Conservation (phyloP, 1,140 invertebrate species). For the Drosophila neocordata region DNA sequence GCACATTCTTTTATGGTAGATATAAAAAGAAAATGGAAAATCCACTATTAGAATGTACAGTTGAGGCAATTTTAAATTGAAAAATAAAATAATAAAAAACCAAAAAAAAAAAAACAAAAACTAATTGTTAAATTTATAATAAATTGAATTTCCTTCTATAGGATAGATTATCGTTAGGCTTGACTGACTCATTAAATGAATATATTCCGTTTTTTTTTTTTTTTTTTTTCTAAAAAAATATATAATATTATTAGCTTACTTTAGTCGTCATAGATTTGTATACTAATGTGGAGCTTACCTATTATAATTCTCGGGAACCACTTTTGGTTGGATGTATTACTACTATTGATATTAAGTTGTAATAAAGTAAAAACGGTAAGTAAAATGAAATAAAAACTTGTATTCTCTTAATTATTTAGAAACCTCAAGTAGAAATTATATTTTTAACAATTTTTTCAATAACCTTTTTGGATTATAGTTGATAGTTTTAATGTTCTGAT, state of each 20-base stretch:
- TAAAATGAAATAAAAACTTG: no score
- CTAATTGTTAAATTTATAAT: not conserved
- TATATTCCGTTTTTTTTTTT: constrained; percentile 20
- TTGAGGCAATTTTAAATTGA: constrained; percentile 47
- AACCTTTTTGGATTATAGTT: no score
- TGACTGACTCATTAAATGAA: constrained; percentile 28
- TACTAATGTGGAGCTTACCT: not conserved
- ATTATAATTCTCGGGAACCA: constrained; percentile 12
- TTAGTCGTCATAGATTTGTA: not conserved
- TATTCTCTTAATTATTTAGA: no score
- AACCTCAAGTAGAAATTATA: no score
- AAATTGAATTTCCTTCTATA: not conserved
- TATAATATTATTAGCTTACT: not conserved
- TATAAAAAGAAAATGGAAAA: constrained; percentile 30
- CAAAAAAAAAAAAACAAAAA: not conserved
- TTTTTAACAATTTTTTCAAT: no score
- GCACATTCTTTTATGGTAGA: constrained; percentile 52
- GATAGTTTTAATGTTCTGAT: no score
- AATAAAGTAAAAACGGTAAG: constrained; percentile 29
- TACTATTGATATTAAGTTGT: constrained; percentile 1
- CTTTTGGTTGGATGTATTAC: constrained; percentile 17
- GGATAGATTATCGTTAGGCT: not conserved
- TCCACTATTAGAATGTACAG: constrained; percentile 44
- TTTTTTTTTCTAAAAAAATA: not conserved
- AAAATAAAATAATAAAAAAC: not conserved